These are phyloP conservation scores for Agriotes lineatus DNA, from an alignment of 2,888 invertebrate genomes.

Conservation along the genomic window DNA sequence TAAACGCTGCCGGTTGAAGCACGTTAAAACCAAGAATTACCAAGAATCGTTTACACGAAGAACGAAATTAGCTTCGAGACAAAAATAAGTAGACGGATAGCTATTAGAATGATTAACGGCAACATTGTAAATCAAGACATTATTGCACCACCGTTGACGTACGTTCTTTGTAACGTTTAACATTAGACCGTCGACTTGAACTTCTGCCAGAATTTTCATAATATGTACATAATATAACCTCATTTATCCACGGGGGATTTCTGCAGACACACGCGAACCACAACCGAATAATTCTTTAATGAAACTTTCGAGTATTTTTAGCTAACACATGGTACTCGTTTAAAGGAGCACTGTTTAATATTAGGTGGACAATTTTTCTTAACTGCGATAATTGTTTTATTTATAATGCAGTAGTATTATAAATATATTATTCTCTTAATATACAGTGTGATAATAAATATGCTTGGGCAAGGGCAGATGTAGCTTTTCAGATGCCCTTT, in stretches of 20 bases:
- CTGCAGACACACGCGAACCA: neutral
- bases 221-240: constrained; percentile 29
- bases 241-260: constrained; percentile 6
- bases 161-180: constrained; percentile 52
- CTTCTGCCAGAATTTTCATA: constrained; percentile 53
- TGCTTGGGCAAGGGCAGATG: no score
- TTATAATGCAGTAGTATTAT: no score
- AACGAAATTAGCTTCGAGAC: constrained; percentile 31
- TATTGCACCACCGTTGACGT: constrained; percentile 57
- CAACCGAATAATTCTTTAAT: neutral
- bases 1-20: neutral
- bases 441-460: no score
- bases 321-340: no score
- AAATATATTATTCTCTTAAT: no score
- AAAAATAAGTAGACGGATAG: constrained; percentile 58
- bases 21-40: neutral
- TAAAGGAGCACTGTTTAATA: no score
- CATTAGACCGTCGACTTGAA: constrained; percentile 53
- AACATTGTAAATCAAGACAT: constrained; percentile 58
- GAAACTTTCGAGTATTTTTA: no score
- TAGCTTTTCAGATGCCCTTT: no score
- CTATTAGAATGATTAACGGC: constrained; percentile 60
- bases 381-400: no score
- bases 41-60: constrained; percentile 11
- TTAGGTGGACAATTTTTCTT: no score